Base-by-base conservation (phyloP, 2,888 invertebrate genomes). In the Catocala nupta region DNA sequence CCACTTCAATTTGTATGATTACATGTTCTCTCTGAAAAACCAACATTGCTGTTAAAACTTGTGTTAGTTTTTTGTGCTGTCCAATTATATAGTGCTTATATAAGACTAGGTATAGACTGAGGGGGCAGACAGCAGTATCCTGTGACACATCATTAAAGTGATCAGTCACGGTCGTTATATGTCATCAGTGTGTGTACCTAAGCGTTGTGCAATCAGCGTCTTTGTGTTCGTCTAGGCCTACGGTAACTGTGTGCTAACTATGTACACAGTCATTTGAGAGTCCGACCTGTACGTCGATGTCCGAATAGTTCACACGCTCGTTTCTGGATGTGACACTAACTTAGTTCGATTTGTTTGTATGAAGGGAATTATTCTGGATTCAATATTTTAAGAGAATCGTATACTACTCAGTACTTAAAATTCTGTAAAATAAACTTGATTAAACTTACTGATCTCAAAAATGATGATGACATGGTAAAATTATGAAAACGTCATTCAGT, bases 271-370 rank as follows among this genome's bases (percentile, higher is more conserved):
- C 78, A 85, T 84, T 81, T 74, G 85, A 85, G 82, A 85, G 77
- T 80, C 78, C 77, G 77, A 79, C 76, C 75, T 68, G 65, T 50
- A 73, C 85, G 66, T 52, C 45, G 89, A 91, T 86, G 68, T 84
- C 34, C 45, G 78, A 81, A 80, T 61, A 83, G 82, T 90, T 91
- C 90, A 87, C 90, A 91, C 90, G 89, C 75, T 82, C 49, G 9
- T 0, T 5, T n/a, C 81, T 88, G 66, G 90, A 90, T 78, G 72
- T 51, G 89, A 13, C 80, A 9, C 25, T 34, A 53, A 9, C 39
- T 25, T 45, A 45, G 16, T 39, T 52, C n/a, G 1, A 0, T 43
- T 43, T 47, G 16, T 16, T 47, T 45, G 10, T 11, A 11, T 11
- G 43, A 43, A 10, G 11, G 5, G 5, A 43, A n/a, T 2, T 43